Evolutionary conservation across 64 coral and sea anemone species (phyloP).

Genomic region (Pocillopora damicornis): DNA sequence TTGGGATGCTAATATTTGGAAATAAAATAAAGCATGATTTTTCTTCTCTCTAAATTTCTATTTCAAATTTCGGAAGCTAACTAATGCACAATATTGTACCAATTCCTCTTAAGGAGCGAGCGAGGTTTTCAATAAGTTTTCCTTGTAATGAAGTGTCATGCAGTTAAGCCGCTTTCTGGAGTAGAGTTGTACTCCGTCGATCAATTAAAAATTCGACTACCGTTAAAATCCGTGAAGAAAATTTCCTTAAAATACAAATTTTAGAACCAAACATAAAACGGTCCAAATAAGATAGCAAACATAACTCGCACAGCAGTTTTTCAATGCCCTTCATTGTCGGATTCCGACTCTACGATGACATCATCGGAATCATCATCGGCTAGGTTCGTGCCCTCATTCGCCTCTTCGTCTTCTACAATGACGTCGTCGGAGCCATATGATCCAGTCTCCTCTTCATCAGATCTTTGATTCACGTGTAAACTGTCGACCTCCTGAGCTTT

Average conservation of each 20-base stretch:
- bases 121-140: too few species aligned
- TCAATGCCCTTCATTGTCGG: constrained; percentile 30
- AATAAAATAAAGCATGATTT: not conserved
- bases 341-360: constrained; percentile 67
- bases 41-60: not conserved
- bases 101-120: too few species aligned
- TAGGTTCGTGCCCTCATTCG: not conserved
- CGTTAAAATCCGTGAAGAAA: not conserved
- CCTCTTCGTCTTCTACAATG: constrained; percentile 28
- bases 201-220: not conserved
- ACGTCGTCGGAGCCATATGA: constrained; percentile 18
- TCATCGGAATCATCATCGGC: constrained; percentile 43
- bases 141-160: too few species aligned
- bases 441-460: not conserved
- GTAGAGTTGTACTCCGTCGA: not conserved
- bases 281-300: not conserved
- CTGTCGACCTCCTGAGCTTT: not conserved
- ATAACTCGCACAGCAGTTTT: too few species aligned
- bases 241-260: not conserved
- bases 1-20: too few species aligned
- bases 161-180: too few species aligned
- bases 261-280: not conserved
- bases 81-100: not conserved
- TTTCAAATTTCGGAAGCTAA: not conserved
- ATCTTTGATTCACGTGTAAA: not conserved